Base-by-base conservation (phyloP, 2,888 invertebrate species). In the Meteorus cinctellus region DNA sequence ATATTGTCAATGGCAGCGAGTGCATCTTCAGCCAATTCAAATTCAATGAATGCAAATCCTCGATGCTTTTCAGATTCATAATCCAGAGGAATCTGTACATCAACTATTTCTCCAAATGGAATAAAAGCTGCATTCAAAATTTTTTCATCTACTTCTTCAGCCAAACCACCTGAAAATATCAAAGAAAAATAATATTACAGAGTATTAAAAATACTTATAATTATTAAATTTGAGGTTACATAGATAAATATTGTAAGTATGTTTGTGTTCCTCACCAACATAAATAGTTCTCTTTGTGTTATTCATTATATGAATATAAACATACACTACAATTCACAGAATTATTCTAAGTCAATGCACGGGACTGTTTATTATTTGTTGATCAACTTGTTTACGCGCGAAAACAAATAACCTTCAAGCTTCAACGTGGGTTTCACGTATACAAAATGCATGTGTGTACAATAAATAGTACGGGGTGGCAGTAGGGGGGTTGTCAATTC, bases 11-110 rank as follows among this genome's bases (percentile, higher is more conserved):
- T 98, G 66, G 99, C 98, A 45, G 98, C 96, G 12, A 97, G 95
- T n/a, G 99, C 98, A 93, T 99, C 99, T 91, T 99, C 99, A 10
- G 97, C 95, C 81, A 94, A 93, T 91, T 99, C 99, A 91, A 97
- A 99, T 91, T 99, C 99, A 80, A 99, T 95, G 89, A 99, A 99
- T 0, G 98, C 98, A 91, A 98, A 99, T n/a, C 98, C 98, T 86
- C 98, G 92, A 87, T 99, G 98, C 87, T 97, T 98, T 87, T 98
- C 98, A 73, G 95, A 94, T 90, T 99, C 98, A 91, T 98, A 99
- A 91, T 99, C 99, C 69, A 99, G 91, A 12, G 99, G 99, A 89
- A 98, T 97, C 91, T 98, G 98, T 63, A 99, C 96, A 89, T 99
- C 98, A n/a, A 97, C 94, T 77, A 99, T 94, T 89, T 99, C 99